phyloP scores from a whole-genome alignment of 2,888 invertebrate species.

The Vanessa cardui region DNA sequence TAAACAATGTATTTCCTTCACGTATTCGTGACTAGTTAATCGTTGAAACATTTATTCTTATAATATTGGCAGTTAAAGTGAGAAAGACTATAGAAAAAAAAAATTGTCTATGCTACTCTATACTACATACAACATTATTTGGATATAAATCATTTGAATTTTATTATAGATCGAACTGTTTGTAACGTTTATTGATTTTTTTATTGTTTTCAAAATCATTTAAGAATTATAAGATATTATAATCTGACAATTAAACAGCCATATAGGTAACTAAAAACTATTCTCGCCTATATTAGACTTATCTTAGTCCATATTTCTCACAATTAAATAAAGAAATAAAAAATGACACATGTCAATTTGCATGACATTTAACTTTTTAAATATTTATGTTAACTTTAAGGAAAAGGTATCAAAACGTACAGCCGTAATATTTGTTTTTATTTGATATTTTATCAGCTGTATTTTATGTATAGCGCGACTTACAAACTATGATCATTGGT shows the following conservation, averaged over 20 bases:
- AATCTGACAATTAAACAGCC: constrained; percentile 16
- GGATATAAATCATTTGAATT: neutral
- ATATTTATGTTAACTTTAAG: neutral
- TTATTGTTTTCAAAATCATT: neutral
- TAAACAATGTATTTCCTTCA: neutral
- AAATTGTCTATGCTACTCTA: neutral
- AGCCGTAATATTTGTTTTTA: no score
- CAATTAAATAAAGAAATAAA: neutral
- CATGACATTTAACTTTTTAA: neutral
- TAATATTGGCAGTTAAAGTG: constrained; percentile 24
- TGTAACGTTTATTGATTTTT: no score
- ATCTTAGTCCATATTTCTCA: constrained; percentile 1
- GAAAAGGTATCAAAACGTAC: no score
- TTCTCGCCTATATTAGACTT: neutral
- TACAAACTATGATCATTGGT: neutral
- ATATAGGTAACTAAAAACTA: constrained; percentile 26
- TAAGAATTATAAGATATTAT: neutral
- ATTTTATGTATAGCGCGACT: neutral
- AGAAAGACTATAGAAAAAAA: neutral
- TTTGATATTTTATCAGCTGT: no score
- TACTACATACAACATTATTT: neutral
- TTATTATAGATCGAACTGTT: neutral
- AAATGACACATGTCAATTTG: neutral
- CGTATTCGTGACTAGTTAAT: constrained; percentile 19
- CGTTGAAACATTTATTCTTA: constrained; percentile 16